These are phyloP conservation scores for Ennomos erosarius DNA, from an alignment of 2,888 invertebrate species.

Conservation along the genomic window DNA sequence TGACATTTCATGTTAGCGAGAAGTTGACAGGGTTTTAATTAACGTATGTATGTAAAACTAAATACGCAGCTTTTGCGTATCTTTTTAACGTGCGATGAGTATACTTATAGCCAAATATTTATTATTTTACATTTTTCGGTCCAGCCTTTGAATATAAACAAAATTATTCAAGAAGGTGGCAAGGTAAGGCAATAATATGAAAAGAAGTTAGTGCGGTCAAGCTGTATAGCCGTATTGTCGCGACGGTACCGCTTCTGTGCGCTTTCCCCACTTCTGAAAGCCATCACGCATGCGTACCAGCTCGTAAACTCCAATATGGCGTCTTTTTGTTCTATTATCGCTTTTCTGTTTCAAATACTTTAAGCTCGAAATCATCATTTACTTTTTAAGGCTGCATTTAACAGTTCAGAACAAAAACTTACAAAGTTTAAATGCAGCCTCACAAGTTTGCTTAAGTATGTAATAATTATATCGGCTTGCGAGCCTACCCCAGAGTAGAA, in stretches of 20 bases:
- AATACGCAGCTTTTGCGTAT: too few relatives aligned
- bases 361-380: neutral
- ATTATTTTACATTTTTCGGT: too few relatives aligned
- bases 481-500: conserved; percentile 51
- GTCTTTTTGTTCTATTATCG: conserved; percentile 6
- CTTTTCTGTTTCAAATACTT: conserved; percentile 4
- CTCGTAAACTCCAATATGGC: conserved; percentile 37
- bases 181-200: too few relatives aligned
- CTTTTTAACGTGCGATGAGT: too few relatives aligned
- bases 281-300: conserved; percentile 67
- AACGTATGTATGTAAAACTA: too few relatives aligned
- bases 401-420: neutral
- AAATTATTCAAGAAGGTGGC: too few relatives aligned
- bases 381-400: neutral
- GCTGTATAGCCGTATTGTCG: conserved; percentile 24
- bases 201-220: conserved; percentile 6
- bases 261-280: conserved; percentile 63
- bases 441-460: conserved; percentile 19
- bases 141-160: too few relatives aligned
- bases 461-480: conserved; percentile 39
- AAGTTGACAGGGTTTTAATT: too few relatives aligned
- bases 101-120: too few relatives aligned
- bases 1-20: too few relatives aligned
- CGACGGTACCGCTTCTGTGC: conserved; percentile 70
- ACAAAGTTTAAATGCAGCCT: conserved; percentile 5